These are phyloP conservation scores for Falco peregrinus DNA, from an alignment of 2,797 vertebrate species.

Conservation along the genomic window DNA sequence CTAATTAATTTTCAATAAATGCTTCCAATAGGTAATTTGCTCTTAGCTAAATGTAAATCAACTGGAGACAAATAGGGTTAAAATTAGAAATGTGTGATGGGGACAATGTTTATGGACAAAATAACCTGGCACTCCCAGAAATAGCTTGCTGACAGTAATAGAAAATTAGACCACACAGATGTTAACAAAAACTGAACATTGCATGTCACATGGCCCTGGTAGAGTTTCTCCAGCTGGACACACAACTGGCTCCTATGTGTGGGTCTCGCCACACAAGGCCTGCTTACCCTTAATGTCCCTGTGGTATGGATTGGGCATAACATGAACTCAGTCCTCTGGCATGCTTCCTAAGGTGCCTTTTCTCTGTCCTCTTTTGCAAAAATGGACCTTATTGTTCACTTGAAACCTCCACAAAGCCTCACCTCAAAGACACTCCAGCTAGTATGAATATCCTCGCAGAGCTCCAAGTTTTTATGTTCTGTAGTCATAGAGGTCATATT, in stretches of 20 bases:
- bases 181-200: slow-evolving; percentile 1
- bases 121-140: slow-evolving; percentile 77
- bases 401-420: neutral
- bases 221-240: slow-evolving; percentile 21
- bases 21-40: slow-evolving; percentile 79
- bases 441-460: neutral
- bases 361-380: neutral
- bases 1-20: slow-evolving; percentile 85
- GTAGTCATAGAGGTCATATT: neutral
- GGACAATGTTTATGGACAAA: slow-evolving; percentile 78
- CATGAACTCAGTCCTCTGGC: neutral
- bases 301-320: neutral
- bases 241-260: neutral
- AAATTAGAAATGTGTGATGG: slow-evolving; percentile 80
- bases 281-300: neutral
- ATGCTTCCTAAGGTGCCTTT: neutral
- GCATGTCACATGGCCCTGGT: neutral
- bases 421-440: neutral
- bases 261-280: neutral
- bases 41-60: slow-evolving; percentile 81
- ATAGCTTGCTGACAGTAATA: slow-evolving; percentile 75
- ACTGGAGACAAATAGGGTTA: slow-evolving; percentile 79
- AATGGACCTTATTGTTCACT: neutral
- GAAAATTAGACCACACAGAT: slow-evolving; percentile 79
- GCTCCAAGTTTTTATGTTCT: neutral